Evolutionary conservation across 37 sponge, comb jelly and placozoan genomes (phyloP).

Genomic region (Amphimedon queenslandica): DNA sequence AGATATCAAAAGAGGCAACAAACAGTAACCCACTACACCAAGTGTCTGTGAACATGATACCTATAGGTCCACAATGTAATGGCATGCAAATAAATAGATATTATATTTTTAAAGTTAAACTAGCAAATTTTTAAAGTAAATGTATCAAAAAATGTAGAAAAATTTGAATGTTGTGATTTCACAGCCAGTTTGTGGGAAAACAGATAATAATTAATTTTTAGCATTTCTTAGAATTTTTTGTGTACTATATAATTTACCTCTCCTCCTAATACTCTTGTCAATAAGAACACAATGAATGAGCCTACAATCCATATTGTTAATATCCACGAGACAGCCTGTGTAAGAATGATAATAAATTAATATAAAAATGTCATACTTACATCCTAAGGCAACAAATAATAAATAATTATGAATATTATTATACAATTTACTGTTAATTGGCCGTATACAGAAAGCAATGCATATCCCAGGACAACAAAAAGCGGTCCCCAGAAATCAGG

Average conservation of each 20-base stretch:
- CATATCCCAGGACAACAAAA: slow-evolving; percentile 73
- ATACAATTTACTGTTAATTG: slow-evolving; percentile 64
- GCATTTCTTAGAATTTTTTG: neutral
- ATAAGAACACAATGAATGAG: slow-evolving; percentile 72
- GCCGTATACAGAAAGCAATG: slow-evolving; percentile 85
- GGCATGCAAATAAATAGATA: neutral
- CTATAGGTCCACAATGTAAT: slow-evolving; percentile 20
- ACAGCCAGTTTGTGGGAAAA: too few relatives aligned
- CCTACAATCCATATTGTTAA: slow-evolving; percentile 89
- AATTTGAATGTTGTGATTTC: too few relatives aligned
- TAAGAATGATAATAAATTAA: neutral
- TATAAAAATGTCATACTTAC: neutral
- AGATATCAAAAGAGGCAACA: slow-evolving; percentile 71
- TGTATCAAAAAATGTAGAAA: too few relatives aligned
- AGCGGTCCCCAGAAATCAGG: slow-evolving; percentile 97
- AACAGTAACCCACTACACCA: slow-evolving; percentile 83
- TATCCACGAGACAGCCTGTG: slow-evolving; percentile 91
- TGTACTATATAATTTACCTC: slow-evolving; percentile 40
- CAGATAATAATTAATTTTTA: neutral
- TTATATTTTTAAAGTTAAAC: neutral
- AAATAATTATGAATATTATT: neutral
- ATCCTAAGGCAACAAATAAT: too few relatives aligned
- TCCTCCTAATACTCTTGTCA: slow-evolving; percentile 88
- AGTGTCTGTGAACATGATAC: slow-evolving; percentile 79
- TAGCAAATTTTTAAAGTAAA: too few relatives aligned